Evolutionary conservation across 1,140 invertebrate species (phyloP), one percentile per base, ranked within the genome.

Genomic region (Mizuhopecten yessoensis): DNA sequence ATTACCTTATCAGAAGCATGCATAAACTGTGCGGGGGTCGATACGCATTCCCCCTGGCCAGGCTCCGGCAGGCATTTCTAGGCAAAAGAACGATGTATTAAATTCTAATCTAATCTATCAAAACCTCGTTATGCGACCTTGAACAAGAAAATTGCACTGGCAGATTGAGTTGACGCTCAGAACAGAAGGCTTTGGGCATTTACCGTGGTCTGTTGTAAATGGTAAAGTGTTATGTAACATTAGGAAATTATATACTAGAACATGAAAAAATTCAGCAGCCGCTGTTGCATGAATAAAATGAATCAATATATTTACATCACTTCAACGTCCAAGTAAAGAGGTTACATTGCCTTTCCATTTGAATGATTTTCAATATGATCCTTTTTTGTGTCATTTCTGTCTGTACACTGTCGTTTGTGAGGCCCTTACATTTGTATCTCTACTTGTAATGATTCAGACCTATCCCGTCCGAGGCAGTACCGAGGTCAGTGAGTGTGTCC

Each of bases 111-210:
- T 29, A 75, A 75, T 75, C 11, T n/a, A 75, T 75, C 57, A 75
- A 75, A 75, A 75, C 57, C 57, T 75, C 57, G n/a, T 75, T 75
- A 75, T 29, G 29, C 57, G 57, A 75, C 57, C 57, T 75, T 75
- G 57, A 75, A 75, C 57, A 11, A 29, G 23, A 29, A 20, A 75
- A 75, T 29, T 75, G 57, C 57, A n/a, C 23, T 29, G n/a, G 23
- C 57, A 75, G 57, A 75, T 75, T 75, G 57, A 75, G 57, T 75
- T 75, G 57, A 75, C 57, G 57, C 57, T 29, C 57, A 23, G n/a
- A 75, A n/a, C 9, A 45, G 10, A 45, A 45, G 42, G 57, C 57
- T 29, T n/a, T 29, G 57, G 57, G 57, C 57, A 9, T 75, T n/a
- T 75, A 29, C 57, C 57, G 29, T 75, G 23, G 57, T 7, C n/a